Base-by-base conservation (phyloP, 2,797 vertebrate species). In the Typhlichthys subterraneus region DNA sequence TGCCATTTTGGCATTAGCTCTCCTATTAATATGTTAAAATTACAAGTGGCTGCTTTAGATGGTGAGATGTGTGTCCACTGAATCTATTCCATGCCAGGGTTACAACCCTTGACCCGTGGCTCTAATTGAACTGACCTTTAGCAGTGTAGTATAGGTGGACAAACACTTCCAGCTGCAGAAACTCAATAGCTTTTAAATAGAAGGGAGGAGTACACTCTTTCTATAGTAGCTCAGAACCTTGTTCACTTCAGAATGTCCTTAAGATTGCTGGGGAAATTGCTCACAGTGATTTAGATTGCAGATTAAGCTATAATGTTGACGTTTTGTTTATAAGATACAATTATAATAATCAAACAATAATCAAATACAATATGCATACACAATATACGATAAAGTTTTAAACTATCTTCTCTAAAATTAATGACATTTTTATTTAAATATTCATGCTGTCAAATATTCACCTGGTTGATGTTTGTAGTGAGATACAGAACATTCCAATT, bases 91-190 rank as follows among this genome's bases (percentile, higher is more conserved):
- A n/a, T 52, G 67, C 12, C 57, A 51, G 69, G 19, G 31, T 66
- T 54, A 52, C 81, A 81, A 88, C 80, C 86, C 75, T 47, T 82
- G 75, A 84, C 80, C 88, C 56, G 7, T 79, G 81, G 86, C 76
- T 84, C 82, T 76, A 50, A 73, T 86, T 87, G 72, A 84, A 79
- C 62, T 77, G 69, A 83, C 81, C 70, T 68, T 71, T 64, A 73
- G 62, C 65, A 72, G 74, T 77, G 82, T 69, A 67, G 73, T 73
- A 76, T 29, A 29, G 23, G 76, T 77, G 73, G 80, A 87, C 82
- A 88, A 91, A 87, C 86, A 85, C 77, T 89, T 78, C 84, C 86
- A 89, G 84, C 82, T 87, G 85, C 84, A 61, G 54, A 77, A 61
- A 52, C 81, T 87, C 84, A 88, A 88, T 84, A 68, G 81, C 23